Evolutionary conservation across 2,113 vertebrate species (phyloP), one percentile per base, ranked within the genome.

Genomic region (Caretta caretta): DNA sequence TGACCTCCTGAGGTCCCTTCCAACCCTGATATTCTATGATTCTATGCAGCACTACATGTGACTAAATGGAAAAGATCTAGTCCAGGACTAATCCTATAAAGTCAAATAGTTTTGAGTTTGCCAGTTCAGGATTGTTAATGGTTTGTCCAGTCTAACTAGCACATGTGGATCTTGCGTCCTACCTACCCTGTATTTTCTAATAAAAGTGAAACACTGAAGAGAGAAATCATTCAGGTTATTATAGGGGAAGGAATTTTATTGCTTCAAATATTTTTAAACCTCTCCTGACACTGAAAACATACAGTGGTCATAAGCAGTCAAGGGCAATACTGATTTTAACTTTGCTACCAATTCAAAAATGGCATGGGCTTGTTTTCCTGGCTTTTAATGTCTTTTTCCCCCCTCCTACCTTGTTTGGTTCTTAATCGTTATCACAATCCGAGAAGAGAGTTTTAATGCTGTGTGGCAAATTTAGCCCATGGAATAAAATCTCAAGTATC

Each of bases 381-480:
- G 6, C 51, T 51, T 72, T 72, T 88, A 42, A 93, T 81, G 8
- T 35, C 27, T 27, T 42, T 10, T 49, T 49, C 10, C 10, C 88
- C 87, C 53, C 29, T 53, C 19, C 50, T 91, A 16, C 31, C 62
- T 9, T 75, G 2, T 88, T 35, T 82, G 93, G 59, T 80, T 38
- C 82, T 81, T 5, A 51, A 51, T 84, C 2, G 78, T 95, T 92
- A 82, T 91, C 90, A 92, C 50, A 95, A 95, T 86, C 80, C 93
- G 86, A 94, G 93, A 93, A 90, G 86, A 87, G 90, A 93, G 93
- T 90, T 96, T 83, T 89, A 91, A 96, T 84, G 85, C 90, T 90
- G 86, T n/a, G 5, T 50, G 87, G 86, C 48, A 92, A 75, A 93
- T 87, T 57, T 14, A 87, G 54, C 29, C 84, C 57, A 86, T 78